A percentile compares a stretch with the other conserved stretches of the same genome.
phyloP scores from a whole-genome alignment of 2,113 vertebrate genomes.

The Pogona vitticeps region DNA sequence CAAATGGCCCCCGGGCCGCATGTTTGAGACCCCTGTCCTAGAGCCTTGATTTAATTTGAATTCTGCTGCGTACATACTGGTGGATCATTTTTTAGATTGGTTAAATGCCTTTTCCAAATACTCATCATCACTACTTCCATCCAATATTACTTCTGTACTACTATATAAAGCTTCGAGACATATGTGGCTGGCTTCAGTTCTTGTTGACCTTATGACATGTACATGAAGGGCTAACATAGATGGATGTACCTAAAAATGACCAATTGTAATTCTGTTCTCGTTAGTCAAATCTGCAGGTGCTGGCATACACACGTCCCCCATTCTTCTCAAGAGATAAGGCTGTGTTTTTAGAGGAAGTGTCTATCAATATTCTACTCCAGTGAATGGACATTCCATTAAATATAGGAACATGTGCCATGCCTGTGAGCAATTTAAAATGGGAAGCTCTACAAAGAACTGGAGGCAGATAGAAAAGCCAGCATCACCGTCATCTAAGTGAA shows the following conservation, averaged over 20 bases:
- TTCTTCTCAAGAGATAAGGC: conserved; percentile 47
- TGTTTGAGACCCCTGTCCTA: too few species aligned
- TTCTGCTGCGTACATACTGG: conserved; percentile 53
- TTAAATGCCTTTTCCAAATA: neutral
- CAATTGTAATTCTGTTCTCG: neutral
- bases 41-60: too few species aligned
- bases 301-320: neutral
- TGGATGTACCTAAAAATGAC: too few species aligned
- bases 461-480: conserved; percentile 73
- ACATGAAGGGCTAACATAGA: too few species aligned
- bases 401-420: conserved; percentile 75
- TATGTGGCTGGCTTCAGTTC: neutral
- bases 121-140: neutral
- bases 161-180: neutral
- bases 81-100: neutral
- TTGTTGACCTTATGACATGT: neutral
- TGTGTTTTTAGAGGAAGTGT: conserved; percentile 52
- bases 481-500: conserved; percentile 60
- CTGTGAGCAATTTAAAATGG: conserved; percentile 79
- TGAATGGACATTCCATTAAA: conserved; percentile 39
- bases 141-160: neutral
- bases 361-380: conserved; percentile 23
- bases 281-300: neutral
- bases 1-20: too few species aligned
- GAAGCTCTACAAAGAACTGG: conserved; percentile 70